Percentiles rank a stretch among this genome's conserved stretches.
These are phyloP conservation scores for Megaceryle torquata DNA, from an alignment of 2,113 vertebrate species.

Conservation along the genomic window DNA sequence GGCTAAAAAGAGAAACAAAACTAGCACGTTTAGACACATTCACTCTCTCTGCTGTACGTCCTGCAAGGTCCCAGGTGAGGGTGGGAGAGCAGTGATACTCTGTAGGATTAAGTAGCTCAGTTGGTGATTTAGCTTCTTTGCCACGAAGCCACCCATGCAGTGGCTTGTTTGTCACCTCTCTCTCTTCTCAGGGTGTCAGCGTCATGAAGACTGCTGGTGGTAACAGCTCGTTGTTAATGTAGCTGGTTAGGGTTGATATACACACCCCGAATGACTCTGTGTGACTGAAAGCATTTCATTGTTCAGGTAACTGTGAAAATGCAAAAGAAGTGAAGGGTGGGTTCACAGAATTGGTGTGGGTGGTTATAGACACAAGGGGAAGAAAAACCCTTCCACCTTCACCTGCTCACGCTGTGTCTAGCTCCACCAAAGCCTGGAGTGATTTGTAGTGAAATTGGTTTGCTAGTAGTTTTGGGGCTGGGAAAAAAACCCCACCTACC, in stretches of 20 bases:
- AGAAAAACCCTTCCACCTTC: neutral
- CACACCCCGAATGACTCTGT: neutral
- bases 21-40: neutral
- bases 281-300: neutral
- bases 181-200: neutral
- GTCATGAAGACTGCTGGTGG: neutral
- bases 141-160: neutral
- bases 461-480: neutral
- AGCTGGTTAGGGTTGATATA: neutral
- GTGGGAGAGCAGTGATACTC: neutral
- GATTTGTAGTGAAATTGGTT: neutral
- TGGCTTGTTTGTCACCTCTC: neutral
- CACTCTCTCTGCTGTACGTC: neutral
- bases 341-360: neutral
- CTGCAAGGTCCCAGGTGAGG: neutral
- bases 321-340: neutral
- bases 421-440: neutral
- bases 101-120: neutral
- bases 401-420: rapidly evolving
- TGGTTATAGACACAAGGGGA: neutral
- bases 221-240: neutral
- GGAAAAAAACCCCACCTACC: neutral
- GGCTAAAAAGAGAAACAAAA: neutral
- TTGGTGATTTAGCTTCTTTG: neutral
- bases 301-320: neutral